Evolutionary conservation across 2,797 vertebrate genomes (phyloP).

Genomic region (Hoplostethus atlanticus): DNA sequence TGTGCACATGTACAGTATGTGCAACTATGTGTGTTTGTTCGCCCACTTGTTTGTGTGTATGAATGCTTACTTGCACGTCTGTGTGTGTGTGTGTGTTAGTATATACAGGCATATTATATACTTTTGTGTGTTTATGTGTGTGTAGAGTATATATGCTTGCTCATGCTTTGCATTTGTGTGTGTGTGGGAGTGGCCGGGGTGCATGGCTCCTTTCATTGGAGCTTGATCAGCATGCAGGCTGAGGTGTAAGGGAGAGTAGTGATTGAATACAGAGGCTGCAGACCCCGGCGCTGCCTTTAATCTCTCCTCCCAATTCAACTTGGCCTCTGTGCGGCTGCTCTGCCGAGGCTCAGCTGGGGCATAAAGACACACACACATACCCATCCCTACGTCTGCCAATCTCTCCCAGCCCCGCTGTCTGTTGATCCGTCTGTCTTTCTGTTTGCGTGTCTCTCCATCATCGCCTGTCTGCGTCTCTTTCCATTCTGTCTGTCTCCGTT

Average conservation of each 20-base stretch:
- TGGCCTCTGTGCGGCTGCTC: conserved; percentile 80
- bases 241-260: conserved; percentile 84
- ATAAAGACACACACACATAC: conserved; percentile 86
- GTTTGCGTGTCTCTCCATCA: conserved; percentile 5
- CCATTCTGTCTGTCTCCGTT: background rate
- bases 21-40: background rate
- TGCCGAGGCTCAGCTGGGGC: conserved; percentile 88
- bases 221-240: conserved; percentile 91
- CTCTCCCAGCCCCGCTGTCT: conserved; percentile 49
- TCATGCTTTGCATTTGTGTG: background rate
- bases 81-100: background rate
- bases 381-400: conserved; percentile 39
- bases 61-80: background rate
- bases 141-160: background rate
- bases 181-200: conserved; percentile 79
- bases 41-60: background rate
- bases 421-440: conserved; percentile 52
- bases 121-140: background rate
- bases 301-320: conserved; percentile 91
- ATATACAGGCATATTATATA: no score
- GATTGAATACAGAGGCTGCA: conserved; percentile 89
- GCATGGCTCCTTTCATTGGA: conserved; percentile 90
- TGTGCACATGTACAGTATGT: background rate
- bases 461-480: background rate
- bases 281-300: conserved; percentile 88